phyloP scores from a whole-genome alignment of 2,113 vertebrate species.

The Ploceus nigricollis region DNA sequence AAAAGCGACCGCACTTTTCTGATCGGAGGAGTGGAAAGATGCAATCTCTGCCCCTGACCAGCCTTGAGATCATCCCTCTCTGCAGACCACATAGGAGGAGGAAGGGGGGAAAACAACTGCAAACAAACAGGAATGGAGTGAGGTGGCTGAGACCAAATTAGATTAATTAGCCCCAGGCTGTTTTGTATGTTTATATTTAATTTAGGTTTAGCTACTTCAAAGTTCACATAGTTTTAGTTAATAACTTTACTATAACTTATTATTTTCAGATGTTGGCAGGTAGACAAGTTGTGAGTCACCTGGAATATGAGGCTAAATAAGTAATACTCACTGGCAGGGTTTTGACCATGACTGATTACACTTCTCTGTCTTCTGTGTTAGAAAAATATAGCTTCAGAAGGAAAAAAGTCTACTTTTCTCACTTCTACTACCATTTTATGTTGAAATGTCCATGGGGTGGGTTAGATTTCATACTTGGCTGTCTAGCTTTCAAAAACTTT shows the following conservation, averaged over 20 bases:
- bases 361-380: constrained; percentile 54
- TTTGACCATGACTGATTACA: constrained; percentile 58
- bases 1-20: background rate
- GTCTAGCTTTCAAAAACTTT: constrained; percentile 60
- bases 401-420: constrained; percentile 58
- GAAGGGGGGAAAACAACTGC: constrained; percentile 30
- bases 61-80: background rate
- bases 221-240: constrained; percentile 59
- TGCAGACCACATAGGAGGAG: constrained; percentile 37
- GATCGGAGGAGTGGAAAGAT: background rate
- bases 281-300: constrained; percentile 64
- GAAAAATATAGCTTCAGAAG: constrained; percentile 52
- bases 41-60: background rate
- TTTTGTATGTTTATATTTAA: constrained; percentile 63
- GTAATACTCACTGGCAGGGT: constrained; percentile 59
- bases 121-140: constrained; percentile 53
- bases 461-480: constrained; percentile 46
- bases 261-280: constrained; percentile 68
- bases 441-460: constrained; percentile 32
- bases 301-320: constrained; percentile 64
- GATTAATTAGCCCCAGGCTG: constrained; percentile 53
- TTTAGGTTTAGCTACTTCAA: constrained; percentile 68
- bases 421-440: constrained; percentile 48
- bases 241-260: constrained; percentile 68
- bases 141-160: constrained; percentile 46